These are phyloP conservation scores for Benthosema pterotum DNA, from an alignment of 2,797 vertebrate genomes.

Conservation along the genomic window DNA sequence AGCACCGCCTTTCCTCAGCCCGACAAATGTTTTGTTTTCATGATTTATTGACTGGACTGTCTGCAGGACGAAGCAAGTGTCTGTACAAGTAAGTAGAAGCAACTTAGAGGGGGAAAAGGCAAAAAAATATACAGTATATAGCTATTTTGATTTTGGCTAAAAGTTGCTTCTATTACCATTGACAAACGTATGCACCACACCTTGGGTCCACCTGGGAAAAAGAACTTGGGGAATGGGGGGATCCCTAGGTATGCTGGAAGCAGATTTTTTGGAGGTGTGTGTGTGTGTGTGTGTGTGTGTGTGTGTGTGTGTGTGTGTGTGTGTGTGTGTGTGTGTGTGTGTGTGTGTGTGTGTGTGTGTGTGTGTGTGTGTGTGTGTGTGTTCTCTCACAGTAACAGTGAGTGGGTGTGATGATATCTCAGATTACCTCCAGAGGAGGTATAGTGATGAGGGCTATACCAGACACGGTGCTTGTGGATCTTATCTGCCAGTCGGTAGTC, in stretches of 20 bases:
- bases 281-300: neutral
- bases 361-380: neutral
- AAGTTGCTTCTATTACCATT: too few relatives aligned
- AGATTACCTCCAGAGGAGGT: constrained; percentile 44
- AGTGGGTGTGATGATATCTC: constrained; percentile 36
- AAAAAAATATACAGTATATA: too few relatives aligned
- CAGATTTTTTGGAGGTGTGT: neutral
- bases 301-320: neutral
- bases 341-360: neutral
- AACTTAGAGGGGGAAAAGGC: too few relatives aligned
- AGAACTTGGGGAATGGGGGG: neutral
- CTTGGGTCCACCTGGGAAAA: constrained; percentile 7
- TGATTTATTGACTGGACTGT: too few relatives aligned
- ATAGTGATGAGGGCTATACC: neutral
- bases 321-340: neutral
- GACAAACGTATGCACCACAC: too few relatives aligned
- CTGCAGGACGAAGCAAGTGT: too few relatives aligned
- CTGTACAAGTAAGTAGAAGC: too few relatives aligned
- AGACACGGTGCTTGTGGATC: constrained; percentile 7
- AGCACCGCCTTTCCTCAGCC: too few relatives aligned
- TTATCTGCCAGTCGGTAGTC: constrained; percentile 30
- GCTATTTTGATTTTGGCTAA: too few relatives aligned
- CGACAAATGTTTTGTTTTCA: too few relatives aligned
- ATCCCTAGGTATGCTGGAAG: neutral
- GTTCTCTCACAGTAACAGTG: neutral